Evolutionary conservation across 2,797 vertebrate genomes (phyloP).

Genomic region (Anas flavirostris): DNA sequence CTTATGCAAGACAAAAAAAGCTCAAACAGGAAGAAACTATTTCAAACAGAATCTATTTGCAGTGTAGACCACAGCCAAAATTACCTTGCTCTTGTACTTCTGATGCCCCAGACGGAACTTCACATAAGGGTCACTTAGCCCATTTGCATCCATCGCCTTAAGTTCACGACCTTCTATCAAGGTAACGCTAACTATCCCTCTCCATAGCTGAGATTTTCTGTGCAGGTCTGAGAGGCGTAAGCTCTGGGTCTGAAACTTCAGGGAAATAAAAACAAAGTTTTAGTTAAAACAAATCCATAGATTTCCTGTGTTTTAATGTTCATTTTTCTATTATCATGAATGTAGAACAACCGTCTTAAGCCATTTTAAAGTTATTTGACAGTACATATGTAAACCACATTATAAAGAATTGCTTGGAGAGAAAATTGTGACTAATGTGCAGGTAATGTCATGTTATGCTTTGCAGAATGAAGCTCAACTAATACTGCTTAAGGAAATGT

Average conservation of each 20-base stretch:
- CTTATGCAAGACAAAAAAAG: neutral
- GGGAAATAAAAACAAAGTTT: neutral
- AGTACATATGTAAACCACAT: neutral
- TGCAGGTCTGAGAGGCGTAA: slow-evolving; percentile 92
- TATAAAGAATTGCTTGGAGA: neutral
- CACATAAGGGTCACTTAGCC: slow-evolving; percentile 94
- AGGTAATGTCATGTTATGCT: neutral
- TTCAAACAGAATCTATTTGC: rapidly evolving
- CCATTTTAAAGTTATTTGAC: neutral
- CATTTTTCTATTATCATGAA: neutral
- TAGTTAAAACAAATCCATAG: neutral
- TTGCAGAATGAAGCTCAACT: neutral
- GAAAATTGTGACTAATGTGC: neutral
- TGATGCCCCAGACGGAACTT: slow-evolving; percentile 95
- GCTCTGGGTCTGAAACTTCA: slow-evolving; percentile 89
- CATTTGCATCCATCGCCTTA: slow-evolving; percentile 93
- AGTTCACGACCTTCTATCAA: slow-evolving; percentile 92
- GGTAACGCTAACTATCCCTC: slow-evolving; percentile 94
- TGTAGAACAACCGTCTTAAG: neutral
- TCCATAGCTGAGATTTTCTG: slow-evolving; percentile 94
- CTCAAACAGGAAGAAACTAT: neutral
- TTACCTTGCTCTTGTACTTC: slow-evolving; percentile 98
- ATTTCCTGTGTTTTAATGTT: neutral
- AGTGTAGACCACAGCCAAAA: rapidly evolving
- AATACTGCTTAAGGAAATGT: neutral